Evolutionary conservation across 2,888 invertebrate species (phyloP), one percentile per base, ranked within the genome.

Genomic region (Acholoe squamosa): DNA sequence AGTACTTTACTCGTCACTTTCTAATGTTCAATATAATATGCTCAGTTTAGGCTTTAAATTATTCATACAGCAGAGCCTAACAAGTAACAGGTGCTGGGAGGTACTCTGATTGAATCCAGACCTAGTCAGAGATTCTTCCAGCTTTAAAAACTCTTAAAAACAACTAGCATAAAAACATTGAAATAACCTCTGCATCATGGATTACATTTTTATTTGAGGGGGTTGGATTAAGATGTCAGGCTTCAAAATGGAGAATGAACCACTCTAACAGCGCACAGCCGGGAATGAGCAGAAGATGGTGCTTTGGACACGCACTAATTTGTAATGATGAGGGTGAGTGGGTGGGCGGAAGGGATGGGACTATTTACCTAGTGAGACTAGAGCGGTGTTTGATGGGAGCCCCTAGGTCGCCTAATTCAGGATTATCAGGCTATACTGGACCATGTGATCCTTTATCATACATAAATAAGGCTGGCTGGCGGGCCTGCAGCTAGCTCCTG

Each of bases 31-130:
- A n/a, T n/a, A n/a, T n/a, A n/a, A n/a, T n/a, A n/a, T n/a, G n/a
- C n/a, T n/a, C n/a, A n/a, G n/a, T n/a, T n/a, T n/a, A n/a, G n/a
- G n/a, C n/a, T n/a, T n/a, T n/a, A n/a, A n/a, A n/a, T n/a, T n/a
- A n/a, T n/a, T n/a, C n/a, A n/a, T n/a, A n/a, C n/a, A n/a, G n/a
- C n/a, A n/a, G n/a, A n/a, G n/a, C n/a, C n/a, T n/a, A n/a, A n/a
- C n/a, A n/a, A n/a, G n/a, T n/a, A n/a, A n/a, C n/a, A n/a, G 67
- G 67, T 25, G 14, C 7, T 25, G 5, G 28, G 28, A 71, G 25
- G 71, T 28, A 71, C 12, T 71, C 25, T 71, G 71, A 71, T 71
- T 71, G 71, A 25, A 71, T 71, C 28, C 71, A 71, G 71, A 25
- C 5, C 71, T 3, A n/a, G 3, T 61, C 61, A 10, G 10, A 43